Base-by-base conservation (phyloP, 1,140 invertebrate genomes). In the Ceratoteleas bidentatus region DNA sequence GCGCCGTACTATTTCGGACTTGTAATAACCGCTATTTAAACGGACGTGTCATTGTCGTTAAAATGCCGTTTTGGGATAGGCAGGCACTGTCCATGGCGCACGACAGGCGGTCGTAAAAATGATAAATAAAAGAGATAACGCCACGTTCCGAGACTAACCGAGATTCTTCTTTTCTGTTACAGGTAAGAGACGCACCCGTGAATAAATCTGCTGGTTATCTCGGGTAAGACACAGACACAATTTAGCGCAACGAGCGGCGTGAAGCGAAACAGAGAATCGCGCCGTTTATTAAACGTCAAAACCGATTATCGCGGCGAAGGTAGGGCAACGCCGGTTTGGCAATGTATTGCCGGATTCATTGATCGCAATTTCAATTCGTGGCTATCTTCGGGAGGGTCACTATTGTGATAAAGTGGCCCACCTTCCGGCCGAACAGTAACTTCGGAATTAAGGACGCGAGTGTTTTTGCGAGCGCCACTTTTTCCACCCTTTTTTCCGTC, bases 81-180 rank as follows among this genome's bases (percentile, higher is more conserved):
- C 24, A 14, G 49, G 34, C 58, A 45, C 49, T 64, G 34, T 56
- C 43, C 24, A 32, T 15, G 54, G 38, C 64, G 24, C 24, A 50
- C 7, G 54, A 43, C 33, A 7, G 14, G 2, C 6, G 33, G 38
- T 36, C 36, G 64, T 11, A n/a, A 61, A 53, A 54, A 54, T 8
- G n/a, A 56, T 47, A 10, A 54, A 58, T 61, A 61, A 56, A 57
- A 40, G 2, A 40, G 50, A 53, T 49, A 61, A 11, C 57, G 40
- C 53, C 64, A 65, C 16, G n/a, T 34, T 32, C 14, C n/a, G n/a
- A 14, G 36, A 47, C 40, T 76, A 76, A 81, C 49, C n/a, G 40
- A 9, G n/a, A 47, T 56, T 52, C 60, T 45, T 74, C 49, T 64
- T 82, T 70, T 83, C 36, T 85, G 77, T 85, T 85, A 24, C 81